Evolutionary conservation across 2,113 vertebrate genomes (phyloP), one percentile per base, ranked within the genome.

Genomic region (Oryzias celebensis): DNA sequence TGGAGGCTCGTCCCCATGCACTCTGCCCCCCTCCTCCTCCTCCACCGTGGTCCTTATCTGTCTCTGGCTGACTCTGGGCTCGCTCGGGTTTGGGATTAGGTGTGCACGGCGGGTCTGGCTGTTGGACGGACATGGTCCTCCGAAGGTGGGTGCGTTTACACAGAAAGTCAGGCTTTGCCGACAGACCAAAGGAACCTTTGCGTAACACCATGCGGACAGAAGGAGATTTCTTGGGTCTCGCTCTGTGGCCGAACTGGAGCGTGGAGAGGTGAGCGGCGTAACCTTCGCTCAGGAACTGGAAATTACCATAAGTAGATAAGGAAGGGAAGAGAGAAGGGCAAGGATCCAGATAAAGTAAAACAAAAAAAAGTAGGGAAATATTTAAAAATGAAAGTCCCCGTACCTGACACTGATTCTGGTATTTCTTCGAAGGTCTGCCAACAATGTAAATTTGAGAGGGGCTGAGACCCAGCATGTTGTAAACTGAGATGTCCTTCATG

Each of bases 401-500:
- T 86, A 98, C 97, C 94, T 98, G 95, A 86, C 97, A 98, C 73
- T 98, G 96, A 24, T 93, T 92, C 77, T 98, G 97, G 88, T 98
- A 97, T 71, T 99, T 99, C 91, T 99, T 98, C 36, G 97, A 94
- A 44, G 97, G 92, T 71, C 97, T 90, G 68, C 96, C 97, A 71
- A 99, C 96, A 26, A 99, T 98, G 85, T 96, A 96, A 85, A 98
- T 98, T 89, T 99, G 97, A 48, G 94, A 88, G 6, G 97, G 92
- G 0, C 93, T 93, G 69, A 99, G 91, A 45, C 95, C 95, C 73
- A 99, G 93, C 86, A 96, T 95, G 51, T 91, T 96, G 89, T 98
- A 99, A 84, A 99, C 97, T 0, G 95, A 97, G 91, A 99, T 97
- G 87, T 99, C 97, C 90, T 99, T 99, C 83, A 95, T 96, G 77